Conservation (phyloP, 2,797 vertebrate genomes). For the Luscinia luscinia region DNA sequence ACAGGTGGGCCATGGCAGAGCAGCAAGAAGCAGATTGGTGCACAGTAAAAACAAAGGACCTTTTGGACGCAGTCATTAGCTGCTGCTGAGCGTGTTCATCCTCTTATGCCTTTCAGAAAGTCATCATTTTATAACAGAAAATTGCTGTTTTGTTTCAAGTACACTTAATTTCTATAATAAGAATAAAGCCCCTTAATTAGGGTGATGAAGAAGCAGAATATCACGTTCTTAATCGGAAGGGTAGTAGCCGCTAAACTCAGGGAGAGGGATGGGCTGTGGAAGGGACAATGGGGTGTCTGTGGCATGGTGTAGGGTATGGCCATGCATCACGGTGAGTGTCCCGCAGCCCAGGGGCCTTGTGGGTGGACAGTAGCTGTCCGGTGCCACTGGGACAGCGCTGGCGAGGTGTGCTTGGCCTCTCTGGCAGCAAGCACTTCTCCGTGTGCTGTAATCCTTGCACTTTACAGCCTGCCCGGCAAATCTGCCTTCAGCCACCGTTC, state of each 20-base stretch:
- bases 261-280: fast-evolving
- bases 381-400: fast-evolving
- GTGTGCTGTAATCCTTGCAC: fast-evolving
- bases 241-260: not conserved
- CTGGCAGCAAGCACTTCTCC: not conserved
- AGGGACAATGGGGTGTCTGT: fast-evolving
- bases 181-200: not conserved
- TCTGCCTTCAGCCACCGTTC: fast-evolving
- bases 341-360: fast-evolving
- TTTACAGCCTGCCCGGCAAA: fast-evolving
- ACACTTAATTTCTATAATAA: constrained; percentile 38
- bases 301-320: fast-evolving
- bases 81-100: not conserved
- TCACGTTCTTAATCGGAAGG: not conserved
- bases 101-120: constrained; percentile 40
- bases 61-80: constrained; percentile 20
- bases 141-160: constrained; percentile 50
- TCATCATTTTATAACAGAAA: constrained; percentile 41
- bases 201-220: not conserved
- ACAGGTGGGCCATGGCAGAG: fast-evolving
- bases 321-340: fast-evolving
- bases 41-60: not conserved
- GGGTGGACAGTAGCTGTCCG: fast-evolving
- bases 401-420: fast-evolving
- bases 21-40: not conserved